A percentile compares a stretch with the other conserved stretches of the same genome.
Conservation (phyloP, 1,140 invertebrate genomes). For the Euura lappo region DNA sequence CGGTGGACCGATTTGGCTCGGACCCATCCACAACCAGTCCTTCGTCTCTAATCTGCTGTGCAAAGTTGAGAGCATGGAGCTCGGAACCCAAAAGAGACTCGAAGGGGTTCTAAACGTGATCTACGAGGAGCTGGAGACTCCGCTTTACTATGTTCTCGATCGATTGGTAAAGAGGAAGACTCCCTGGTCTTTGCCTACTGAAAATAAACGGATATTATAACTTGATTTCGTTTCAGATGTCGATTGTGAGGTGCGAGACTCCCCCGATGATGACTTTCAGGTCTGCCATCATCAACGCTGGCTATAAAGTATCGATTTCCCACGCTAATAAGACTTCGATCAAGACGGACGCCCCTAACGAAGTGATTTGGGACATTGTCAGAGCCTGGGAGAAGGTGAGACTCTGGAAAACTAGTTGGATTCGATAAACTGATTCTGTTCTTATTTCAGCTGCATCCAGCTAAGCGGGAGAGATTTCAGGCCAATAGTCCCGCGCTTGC, state of each 20-base stretch:
- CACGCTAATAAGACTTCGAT: conserved; percentile 88
- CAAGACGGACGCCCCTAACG: conserved; percentile 91
- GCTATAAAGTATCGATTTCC: conserved; percentile 90
- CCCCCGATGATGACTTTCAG: conserved; percentile 64
- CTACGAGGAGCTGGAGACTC: conserved; percentile 84
- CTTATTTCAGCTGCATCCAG: conserved; percentile 39
- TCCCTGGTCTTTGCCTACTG: background rate
- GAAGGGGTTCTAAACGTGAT: conserved; percentile 74
- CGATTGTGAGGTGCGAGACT: conserved; percentile 45
- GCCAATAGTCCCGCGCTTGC: conserved; percentile 61
- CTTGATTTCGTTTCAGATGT: conserved; percentile 41
- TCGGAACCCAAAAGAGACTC: conserved; percentile 79
- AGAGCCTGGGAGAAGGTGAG: conserved; percentile 76
- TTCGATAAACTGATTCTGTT: conserved; percentile 4
- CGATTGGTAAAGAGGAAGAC: conserved; percentile 51
- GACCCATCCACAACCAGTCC: conserved; percentile 77
- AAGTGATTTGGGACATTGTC: conserved; percentile 93
- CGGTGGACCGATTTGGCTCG: conserved; percentile 94
- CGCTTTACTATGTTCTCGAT: conserved; percentile 85
- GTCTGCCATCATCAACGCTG: conserved; percentile 93
- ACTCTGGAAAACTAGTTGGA: conserved; percentile 30
- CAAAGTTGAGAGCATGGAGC: conserved; percentile 53
- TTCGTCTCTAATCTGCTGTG: conserved; percentile 71
- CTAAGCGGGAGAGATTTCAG: conserved; percentile 58
- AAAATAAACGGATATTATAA: conserved; percentile 19